Percentiles rank a stretch among this genome's conserved stretches.
Evolutionary conservation across 2,888 invertebrate species (phyloP).

Genomic region (Acleris sparsana): DNA sequence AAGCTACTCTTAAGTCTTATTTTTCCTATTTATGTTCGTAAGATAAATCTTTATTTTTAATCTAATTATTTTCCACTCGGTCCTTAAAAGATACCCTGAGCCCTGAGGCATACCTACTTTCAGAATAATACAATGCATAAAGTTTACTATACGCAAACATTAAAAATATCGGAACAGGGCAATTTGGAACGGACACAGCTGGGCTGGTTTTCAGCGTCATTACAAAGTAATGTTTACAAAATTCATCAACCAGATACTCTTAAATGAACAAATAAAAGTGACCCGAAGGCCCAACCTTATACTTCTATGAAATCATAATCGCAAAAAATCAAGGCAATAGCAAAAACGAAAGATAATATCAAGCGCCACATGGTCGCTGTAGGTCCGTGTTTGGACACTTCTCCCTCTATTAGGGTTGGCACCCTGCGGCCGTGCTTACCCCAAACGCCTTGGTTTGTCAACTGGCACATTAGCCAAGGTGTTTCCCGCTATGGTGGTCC

Average conservation of each 20-base stretch:
- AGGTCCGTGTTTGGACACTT: conserved; percentile 75
- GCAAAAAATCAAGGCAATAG: conserved; percentile 28
- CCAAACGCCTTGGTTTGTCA: conserved; percentile 69
- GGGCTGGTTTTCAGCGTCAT: too few species aligned
- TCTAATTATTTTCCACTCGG: too few species aligned
- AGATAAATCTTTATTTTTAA: too few species aligned
- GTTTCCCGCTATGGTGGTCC: conserved; percentile 74
- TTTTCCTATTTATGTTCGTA: too few species aligned
- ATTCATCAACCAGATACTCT: not conserved
- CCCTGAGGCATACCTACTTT: too few species aligned
- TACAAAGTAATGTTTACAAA: too few species aligned
- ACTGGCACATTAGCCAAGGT: conserved; percentile 80
- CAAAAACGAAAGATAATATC: conserved; percentile 34
- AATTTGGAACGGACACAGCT: too few species aligned
- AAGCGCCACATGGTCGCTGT: conserved; percentile 57
- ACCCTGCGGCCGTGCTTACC: conserved; percentile 71
- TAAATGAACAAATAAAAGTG: not conserved
- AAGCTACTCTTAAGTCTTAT: too few species aligned
- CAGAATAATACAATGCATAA: too few species aligned
- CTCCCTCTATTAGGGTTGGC: conserved; percentile 58
- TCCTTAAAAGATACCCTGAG: too few species aligned
- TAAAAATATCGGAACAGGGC: too few species aligned
- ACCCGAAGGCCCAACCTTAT: conserved; percentile 1
- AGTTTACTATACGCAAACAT: too few species aligned
- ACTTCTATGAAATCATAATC: conserved; percentile 3